Conservation (phyloP, 64 coral and sea anemone genomes). For the Stichodactyla mertensii region DNA sequence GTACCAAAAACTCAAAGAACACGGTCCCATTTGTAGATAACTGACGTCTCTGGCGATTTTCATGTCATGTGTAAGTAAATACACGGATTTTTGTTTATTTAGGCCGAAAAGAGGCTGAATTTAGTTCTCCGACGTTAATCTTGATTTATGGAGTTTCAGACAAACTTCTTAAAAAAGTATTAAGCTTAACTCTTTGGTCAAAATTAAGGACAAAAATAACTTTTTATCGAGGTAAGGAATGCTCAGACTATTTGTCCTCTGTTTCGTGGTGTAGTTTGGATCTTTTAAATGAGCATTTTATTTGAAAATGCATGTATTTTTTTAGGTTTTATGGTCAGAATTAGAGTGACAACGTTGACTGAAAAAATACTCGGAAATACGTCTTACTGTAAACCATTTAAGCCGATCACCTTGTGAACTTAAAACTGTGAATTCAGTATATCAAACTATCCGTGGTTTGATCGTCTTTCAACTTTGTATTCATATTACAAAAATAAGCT, state of each 20-base stretch:
- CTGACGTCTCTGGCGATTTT: not conserved
- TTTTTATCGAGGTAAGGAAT: not conserved
- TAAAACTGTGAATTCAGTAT: too few species aligned
- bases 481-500: too few species aligned
- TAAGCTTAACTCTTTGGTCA: not conserved
- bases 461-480: too few species aligned
- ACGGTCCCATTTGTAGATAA: constrained; percentile 3
- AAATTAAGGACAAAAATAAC: not conserved
- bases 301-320: too few species aligned
- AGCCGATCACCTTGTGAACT: too few species aligned
- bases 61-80: not conserved
- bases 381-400: too few species aligned
- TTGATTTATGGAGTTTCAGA: not conserved
- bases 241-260: not conserved
- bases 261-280: not conserved
- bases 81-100: not conserved
- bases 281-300: not conserved
- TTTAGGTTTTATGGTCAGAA: too few species aligned
- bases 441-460: too few species aligned
- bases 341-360: too few species aligned
- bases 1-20: not conserved
- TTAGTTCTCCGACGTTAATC: not conserved
- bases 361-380: too few species aligned
- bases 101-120: not conserved
- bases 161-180: not conserved